phyloP scores from a whole-genome alignment of 1,140 invertebrate genomes.

The Drosophila pachea region DNA sequence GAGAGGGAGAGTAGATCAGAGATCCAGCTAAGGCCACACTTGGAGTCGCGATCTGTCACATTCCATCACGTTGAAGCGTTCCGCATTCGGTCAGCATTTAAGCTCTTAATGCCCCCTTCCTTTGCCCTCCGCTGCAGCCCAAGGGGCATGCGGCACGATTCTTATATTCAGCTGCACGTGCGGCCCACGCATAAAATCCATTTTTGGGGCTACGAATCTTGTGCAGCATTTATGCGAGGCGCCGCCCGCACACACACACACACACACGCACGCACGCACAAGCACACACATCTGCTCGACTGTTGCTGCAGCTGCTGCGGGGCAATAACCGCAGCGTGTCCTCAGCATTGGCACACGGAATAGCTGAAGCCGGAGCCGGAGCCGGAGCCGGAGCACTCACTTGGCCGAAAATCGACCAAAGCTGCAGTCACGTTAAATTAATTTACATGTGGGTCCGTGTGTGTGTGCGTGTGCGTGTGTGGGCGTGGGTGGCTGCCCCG shows the following conservation, averaged over 20 bases:
- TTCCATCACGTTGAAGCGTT: too few species aligned
- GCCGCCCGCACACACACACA: not conserved
- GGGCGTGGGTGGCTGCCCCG: slow-evolving; percentile 12
- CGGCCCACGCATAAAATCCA: slow-evolving; percentile 11
- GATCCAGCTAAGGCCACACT: too few species aligned
- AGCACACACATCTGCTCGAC: not conserved
- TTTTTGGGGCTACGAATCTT: slow-evolving; percentile 38
- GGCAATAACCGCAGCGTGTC: slow-evolving; percentile 68
- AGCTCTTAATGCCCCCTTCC: too few species aligned
- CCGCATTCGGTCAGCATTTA: too few species aligned
- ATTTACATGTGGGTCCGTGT: slow-evolving; percentile 56
- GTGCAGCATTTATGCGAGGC: slow-evolving; percentile 61
- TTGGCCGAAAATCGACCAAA: slow-evolving; percentile 72
- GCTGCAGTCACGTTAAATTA: slow-evolving; percentile 76
- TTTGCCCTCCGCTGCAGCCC: too few species aligned
- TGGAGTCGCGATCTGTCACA: too few species aligned
- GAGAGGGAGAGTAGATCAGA: too few species aligned
- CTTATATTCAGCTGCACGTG: slow-evolving; percentile 27
- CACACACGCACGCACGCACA: not conserved
- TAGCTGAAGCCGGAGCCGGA: not conserved
- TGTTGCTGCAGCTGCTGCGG: slow-evolving; percentile 55
- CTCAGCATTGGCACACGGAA: slow-evolving; percentile 60
- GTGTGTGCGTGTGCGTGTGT: slow-evolving; percentile 28
- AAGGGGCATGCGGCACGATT: slow-evolving; percentile 9
- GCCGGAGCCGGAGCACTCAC: slow-evolving; percentile 40